Base-by-base conservation (phyloP, 2,888 invertebrate genomes). In the Dioctria linearis region DNA sequence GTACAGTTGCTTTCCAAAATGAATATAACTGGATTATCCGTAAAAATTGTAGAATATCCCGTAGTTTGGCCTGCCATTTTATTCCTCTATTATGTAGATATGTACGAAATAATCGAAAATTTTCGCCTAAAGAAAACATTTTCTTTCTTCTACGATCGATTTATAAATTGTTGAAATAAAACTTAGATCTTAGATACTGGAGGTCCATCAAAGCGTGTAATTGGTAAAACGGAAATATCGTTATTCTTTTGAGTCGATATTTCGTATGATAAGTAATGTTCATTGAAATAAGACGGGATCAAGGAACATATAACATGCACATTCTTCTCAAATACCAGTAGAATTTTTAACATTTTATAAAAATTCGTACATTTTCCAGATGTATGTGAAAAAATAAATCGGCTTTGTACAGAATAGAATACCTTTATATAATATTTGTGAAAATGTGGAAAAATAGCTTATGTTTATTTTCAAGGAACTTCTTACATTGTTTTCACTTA, bases 361-460 rank as follows among this genome's bases (percentile, higher is more conserved):
- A 54, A 4, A 0, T 54, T 11, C 4, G 54, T 54, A 8, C 5
- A 8, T 6, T 46, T 46, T 46, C 46, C 46, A 57, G 57, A 6
- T 5, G n/a, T 25, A 25, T 25, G 25, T 25, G 25, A 25, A 25
- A 25, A 25, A 25, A 25, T 25, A 25, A 25, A 25, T 49, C 13
- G 69, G 13, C 25, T 25, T 8, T 46, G 59, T 42, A 78, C 81
- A n/a, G 61, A 63, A 3, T 63, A n/a, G 61, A 63, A 3, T 63
- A 25, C 39, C 9, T 37, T 25, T 79, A 79, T n/a, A 49, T 57
- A 46, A 66, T 67, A 39, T 79, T 54, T 25, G 42, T 49, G 46
- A 79, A 59, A n/a, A 63, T 46, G 57, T 80, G 80, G 65, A 75
- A 75, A 40, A 75, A 66, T 57, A 57, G 75, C 51, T 75, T 80